These are phyloP conservation scores for Dexiosoma caninum DNA, from an alignment of 2,888 invertebrate species.

Conservation along the genomic window DNA sequence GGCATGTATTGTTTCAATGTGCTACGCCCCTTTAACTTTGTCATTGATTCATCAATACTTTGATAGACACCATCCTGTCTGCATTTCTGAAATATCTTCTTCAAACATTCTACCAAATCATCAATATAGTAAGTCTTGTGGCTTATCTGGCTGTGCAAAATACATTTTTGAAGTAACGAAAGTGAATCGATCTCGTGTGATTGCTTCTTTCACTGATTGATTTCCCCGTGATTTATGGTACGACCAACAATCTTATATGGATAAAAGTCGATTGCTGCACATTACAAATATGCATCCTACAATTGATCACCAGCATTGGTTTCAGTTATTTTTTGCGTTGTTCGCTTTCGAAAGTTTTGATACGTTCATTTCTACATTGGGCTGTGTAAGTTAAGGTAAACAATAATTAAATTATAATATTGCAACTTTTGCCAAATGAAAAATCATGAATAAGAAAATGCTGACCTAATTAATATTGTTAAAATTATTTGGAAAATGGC, in stretches of 20 bases:
- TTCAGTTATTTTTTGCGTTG: conserved; percentile 30
- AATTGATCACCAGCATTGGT: conserved; percentile 47
- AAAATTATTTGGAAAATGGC: conserved; percentile 17
- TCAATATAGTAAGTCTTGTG: conserved; percentile 42
- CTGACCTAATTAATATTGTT: too few relatives aligned
- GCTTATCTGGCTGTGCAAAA: conserved; percentile 31
- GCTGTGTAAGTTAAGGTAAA: conserved; percentile 3
- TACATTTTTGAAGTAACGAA: conserved; percentile 43
- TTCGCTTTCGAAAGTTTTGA: conserved; percentile 26
- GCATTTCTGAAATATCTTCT: conserved; percentile 25
- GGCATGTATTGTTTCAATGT: conserved; percentile 1
- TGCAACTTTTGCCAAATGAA: too few relatives aligned
- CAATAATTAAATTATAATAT: too few relatives aligned
- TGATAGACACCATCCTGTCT: conserved; percentile 18
- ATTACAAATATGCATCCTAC: conserved; percentile 44
- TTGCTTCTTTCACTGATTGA: conserved; percentile 17
- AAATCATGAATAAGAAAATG: too few relatives aligned
- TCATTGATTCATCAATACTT: conserved; percentile 32
- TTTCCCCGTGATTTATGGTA: background rate
- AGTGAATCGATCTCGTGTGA: conserved; percentile 6
- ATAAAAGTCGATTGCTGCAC: conserved; percentile 35
- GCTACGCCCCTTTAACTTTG: conserved; percentile 29
- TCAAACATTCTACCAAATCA: conserved; percentile 41
- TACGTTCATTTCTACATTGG: conserved; percentile 33
- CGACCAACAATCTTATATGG: conserved; percentile 21